These are phyloP conservation scores for Lasaia peninsularis DNA, from an alignment of 1,140 invertebrate species.

Conservation along the genomic window DNA sequence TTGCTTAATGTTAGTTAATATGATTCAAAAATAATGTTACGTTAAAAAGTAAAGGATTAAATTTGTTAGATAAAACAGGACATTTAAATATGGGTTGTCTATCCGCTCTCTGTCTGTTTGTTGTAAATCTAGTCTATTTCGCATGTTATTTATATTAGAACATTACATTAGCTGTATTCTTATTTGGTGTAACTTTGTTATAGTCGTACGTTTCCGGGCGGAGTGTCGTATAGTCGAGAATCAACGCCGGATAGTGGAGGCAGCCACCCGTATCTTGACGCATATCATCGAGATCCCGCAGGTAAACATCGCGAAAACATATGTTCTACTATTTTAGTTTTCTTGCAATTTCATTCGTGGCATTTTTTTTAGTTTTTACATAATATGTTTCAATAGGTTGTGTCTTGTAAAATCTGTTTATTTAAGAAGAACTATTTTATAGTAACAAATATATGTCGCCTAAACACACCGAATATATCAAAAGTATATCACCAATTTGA, in stretches of 20 bases:
- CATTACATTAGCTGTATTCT: neutral
- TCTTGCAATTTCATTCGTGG: too few species aligned
- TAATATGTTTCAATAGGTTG: neutral
- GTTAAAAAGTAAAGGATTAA: too few species aligned
- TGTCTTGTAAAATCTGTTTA: too few species aligned
- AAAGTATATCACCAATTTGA: too few species aligned
- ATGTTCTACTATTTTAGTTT: too few species aligned
- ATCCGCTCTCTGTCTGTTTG: neutral
- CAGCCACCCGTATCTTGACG: conserved; percentile 88
- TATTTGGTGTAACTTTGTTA: conserved; percentile 21
- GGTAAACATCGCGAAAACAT: conserved; percentile 62
- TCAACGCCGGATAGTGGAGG: conserved; percentile 90
- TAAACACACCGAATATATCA: too few species aligned
- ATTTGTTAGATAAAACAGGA: too few species aligned
- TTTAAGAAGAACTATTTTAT: too few species aligned
- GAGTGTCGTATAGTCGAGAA: conserved; percentile 85
- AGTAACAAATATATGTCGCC: too few species aligned
- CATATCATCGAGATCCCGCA: conserved; percentile 87
- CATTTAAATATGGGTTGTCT: neutral
- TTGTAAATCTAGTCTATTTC: neutral
- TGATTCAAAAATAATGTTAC: too few species aligned
- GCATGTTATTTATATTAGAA: neutral
- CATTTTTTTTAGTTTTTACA: too few species aligned
- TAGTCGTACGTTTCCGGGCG: conserved; percentile 72
- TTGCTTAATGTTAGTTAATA: too few species aligned